Conservation (phyloP, 2,113 vertebrate species). For the Salvelinus namaycush region DNA sequence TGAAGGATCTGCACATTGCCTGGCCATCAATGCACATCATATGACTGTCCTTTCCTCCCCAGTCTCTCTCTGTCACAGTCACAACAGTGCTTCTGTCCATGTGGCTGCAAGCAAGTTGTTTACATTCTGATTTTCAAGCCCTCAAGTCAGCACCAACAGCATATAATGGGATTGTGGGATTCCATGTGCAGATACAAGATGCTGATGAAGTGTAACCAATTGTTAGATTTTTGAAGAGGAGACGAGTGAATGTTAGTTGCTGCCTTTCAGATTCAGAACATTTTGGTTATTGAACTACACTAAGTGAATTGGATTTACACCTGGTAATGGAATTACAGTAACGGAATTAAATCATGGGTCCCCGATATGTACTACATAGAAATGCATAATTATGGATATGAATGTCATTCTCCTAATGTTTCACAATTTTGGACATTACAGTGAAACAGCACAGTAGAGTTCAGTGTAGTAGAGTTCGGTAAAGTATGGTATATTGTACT, state of each 20-base stretch:
- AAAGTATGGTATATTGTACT: no score
- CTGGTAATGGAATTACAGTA: no score
- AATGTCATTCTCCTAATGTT: no score
- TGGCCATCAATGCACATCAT: conserved; percentile 24
- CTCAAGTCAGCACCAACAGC: no score
- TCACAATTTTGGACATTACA: no score
- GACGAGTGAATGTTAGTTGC: not conserved
- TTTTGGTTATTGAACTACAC: conserved; percentile 7
- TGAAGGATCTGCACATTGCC: conserved; percentile 27
- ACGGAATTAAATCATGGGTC: no score
- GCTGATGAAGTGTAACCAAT: not conserved
- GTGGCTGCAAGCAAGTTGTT: not conserved
- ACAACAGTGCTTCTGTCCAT: not conserved
- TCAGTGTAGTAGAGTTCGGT: no score
- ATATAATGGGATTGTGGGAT: no score
- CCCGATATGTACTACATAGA: no score
- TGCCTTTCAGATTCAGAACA: conserved; percentile 7
- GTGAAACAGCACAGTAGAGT: no score
- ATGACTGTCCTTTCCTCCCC: conserved; percentile 12
- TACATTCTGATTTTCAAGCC: not conserved
- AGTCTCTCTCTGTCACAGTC: not conserved
- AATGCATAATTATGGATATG: no score
- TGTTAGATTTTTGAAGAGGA: not conserved
- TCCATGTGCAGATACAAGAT: not conserved
- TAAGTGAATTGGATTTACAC: no score